Evolutionary conservation across 2,113 vertebrate species (phyloP).

Genomic region (Pedionomus torquatus): DNA sequence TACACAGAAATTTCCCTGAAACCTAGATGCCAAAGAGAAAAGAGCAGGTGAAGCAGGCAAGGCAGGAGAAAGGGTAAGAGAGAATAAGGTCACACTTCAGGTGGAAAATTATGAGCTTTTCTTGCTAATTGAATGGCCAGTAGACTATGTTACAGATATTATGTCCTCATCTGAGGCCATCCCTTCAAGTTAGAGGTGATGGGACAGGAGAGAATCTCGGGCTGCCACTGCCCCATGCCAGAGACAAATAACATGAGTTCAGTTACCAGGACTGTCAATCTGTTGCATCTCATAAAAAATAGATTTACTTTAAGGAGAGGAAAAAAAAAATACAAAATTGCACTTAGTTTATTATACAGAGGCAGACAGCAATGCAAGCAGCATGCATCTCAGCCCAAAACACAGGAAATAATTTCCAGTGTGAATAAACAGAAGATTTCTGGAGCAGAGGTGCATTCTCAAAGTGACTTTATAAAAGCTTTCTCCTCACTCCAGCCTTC

Average conservation of each 20-base stretch:
- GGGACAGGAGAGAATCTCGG: neutral
- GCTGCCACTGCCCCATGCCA: neutral
- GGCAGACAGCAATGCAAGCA: neutral
- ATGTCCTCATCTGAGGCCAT: neutral
- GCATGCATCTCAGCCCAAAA: neutral
- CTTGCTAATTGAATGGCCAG: neutral
- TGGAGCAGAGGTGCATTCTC: slow-evolving; percentile 17
- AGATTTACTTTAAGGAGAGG: neutral
- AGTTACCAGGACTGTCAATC: neutral
- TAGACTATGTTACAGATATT: neutral
- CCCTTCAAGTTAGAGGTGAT: neutral
- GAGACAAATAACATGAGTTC: neutral
- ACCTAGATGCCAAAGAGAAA: neutral
- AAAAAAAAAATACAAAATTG: neutral
- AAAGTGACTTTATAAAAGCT: slow-evolving; percentile 73
- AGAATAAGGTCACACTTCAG: neutral
- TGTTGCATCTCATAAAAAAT: neutral
- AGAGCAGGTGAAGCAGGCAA: neutral
- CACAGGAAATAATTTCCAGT: neutral
- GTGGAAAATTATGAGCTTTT: neutral
- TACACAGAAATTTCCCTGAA: neutral
- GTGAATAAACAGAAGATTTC: slow-evolving; percentile 34
- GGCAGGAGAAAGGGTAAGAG: neutral
- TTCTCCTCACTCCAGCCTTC: slow-evolving; percentile 27
- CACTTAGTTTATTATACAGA: neutral